phyloP scores from a whole-genome alignment of 2,888 invertebrate species.

The Enoplolaimus lenunculus region DNA sequence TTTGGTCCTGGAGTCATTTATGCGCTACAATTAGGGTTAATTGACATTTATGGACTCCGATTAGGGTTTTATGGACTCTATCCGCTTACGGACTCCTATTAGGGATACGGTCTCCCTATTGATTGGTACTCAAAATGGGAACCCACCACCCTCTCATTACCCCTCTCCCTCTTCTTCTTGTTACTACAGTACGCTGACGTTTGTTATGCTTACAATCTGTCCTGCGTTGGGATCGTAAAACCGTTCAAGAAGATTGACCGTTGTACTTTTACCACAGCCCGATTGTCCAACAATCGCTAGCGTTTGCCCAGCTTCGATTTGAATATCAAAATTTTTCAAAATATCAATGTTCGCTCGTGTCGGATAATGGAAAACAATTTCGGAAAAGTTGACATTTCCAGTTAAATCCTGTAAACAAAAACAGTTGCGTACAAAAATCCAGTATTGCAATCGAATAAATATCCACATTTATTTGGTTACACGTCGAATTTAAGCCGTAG shows the following conservation, averaged over 20 bases:
- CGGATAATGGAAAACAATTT: slow-evolving; percentile 68
- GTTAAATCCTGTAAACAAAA: slow-evolving; percentile 27
- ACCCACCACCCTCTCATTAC: too few relatives aligned
- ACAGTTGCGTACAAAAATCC: not conserved
- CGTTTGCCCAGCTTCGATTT: slow-evolving; percentile 40
- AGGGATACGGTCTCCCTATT: too few relatives aligned
- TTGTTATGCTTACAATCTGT: slow-evolving; percentile 33
- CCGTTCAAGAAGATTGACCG: slow-evolving; percentile 41
- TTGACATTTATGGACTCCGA: too few relatives aligned
- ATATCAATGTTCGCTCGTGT: slow-evolving; percentile 54
- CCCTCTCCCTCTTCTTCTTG: too few relatives aligned
- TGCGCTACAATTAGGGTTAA: too few relatives aligned
- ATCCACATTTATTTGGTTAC: not conserved
- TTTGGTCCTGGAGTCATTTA: too few relatives aligned
- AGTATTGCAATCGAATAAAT: not conserved
- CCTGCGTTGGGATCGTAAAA: slow-evolving; percentile 40
- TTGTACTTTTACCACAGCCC: slow-evolving; percentile 44
- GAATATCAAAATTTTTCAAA: slow-evolving; percentile 30
- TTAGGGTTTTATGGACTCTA: too few relatives aligned
- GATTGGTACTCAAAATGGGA: too few relatives aligned
- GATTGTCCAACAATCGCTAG: slow-evolving; percentile 44
- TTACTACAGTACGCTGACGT: too few relatives aligned
- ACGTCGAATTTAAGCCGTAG: not conserved
- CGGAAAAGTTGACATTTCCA: slow-evolving; percentile 57
- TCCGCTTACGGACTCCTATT: too few relatives aligned